Evolutionary conservation across 2,113 vertebrate species (phyloP).

Genomic region (Dolichallabes microphthalmus): DNA sequence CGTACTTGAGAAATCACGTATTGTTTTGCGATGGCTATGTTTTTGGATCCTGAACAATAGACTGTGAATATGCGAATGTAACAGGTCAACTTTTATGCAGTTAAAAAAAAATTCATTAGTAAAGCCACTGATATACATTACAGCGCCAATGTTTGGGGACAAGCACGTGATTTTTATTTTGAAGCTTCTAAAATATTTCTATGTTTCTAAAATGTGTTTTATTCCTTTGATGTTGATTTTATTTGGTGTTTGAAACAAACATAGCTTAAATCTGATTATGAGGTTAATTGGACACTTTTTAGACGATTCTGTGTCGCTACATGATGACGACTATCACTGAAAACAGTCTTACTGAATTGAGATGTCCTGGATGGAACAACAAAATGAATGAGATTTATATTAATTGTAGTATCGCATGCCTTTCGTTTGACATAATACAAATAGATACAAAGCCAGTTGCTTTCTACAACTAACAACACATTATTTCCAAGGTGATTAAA

Average conservation of each 20-base stretch:
- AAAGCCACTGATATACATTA: not conserved
- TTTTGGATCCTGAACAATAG: slow-evolving; percentile 10
- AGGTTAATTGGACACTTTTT: not conserved
- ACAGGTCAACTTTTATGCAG: not conserved
- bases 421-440: not conserved
- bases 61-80: not conserved
- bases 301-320: not conserved
- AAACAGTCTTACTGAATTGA: not conserved
- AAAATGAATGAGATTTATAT: not conserved
- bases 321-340: not conserved
- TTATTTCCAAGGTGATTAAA: not conserved
- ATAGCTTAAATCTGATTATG: not conserved
- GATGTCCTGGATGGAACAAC: not conserved
- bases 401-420: not conserved
- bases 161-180: not conserved
- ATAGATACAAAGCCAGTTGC: not conserved
- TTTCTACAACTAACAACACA: no score
- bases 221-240: not conserved
- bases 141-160: not conserved
- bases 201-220: not conserved
- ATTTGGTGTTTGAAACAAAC: no score
- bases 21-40: not conserved
- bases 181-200: not conserved
- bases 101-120: not conserved
- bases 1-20: not conserved